These are phyloP conservation scores for Meloidogyne hapla DNA, from an alignment of 1,140 invertebrate genomes.

Conservation along the genomic window DNA sequence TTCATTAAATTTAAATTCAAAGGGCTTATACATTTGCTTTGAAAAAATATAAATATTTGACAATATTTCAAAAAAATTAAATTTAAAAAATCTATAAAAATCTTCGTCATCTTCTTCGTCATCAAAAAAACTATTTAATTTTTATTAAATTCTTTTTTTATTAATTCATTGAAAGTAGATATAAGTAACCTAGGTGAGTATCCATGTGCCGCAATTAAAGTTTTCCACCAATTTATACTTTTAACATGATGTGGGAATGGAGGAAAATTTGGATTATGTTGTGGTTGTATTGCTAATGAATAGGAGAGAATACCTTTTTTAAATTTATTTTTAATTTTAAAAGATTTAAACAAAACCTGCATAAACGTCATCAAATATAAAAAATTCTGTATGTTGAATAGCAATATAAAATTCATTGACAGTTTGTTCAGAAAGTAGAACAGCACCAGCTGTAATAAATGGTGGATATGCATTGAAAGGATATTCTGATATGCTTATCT, in stretches of 20 bases:
- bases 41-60: too few species aligned
- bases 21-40: too few species aligned
- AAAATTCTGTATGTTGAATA: slow-evolving; percentile 46
- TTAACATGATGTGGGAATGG: background rate
- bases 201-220: slow-evolving; percentile 9
- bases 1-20: too few species aligned
- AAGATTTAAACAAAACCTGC: slow-evolving; percentile 33
- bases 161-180: background rate
- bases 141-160: background rate
- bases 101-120: too few species aligned
- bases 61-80: too few species aligned
- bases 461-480: slow-evolving; percentile 55
- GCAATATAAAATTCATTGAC: slow-evolving; percentile 51
- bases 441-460: slow-evolving; percentile 58
- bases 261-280: slow-evolving; percentile 31
- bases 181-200: background rate
- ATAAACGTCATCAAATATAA: slow-evolving; percentile 57
- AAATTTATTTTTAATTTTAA: background rate
- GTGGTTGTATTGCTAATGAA: slow-evolving; percentile 32
- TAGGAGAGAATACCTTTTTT: slow-evolving; percentile 49
- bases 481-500: slow-evolving; percentile 42
- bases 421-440: slow-evolving; percentile 49
- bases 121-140: too few species aligned
- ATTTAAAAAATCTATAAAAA: too few species aligned
- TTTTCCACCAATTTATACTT: background rate